Conservation (phyloP, 2,888 invertebrate species). For the Anthoptus insignis region DNA sequence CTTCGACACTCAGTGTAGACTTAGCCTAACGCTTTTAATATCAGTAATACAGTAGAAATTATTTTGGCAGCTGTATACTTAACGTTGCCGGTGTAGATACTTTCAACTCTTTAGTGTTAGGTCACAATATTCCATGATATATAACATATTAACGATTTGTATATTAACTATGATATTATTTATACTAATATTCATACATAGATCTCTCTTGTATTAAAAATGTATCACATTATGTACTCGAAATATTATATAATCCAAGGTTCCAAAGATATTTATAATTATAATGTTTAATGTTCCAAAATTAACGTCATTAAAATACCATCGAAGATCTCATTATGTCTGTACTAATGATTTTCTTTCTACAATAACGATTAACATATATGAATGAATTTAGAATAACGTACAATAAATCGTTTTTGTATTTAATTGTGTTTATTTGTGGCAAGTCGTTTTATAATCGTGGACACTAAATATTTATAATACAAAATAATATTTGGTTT, state of each 20-base stretch:
- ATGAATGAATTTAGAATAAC: too few species aligned
- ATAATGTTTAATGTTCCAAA: conserved; percentile 2
- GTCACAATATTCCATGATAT: conserved; percentile 40
- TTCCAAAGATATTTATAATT: conserved; percentile 34
- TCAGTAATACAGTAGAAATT: conserved; percentile 16
- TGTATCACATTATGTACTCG: conserved; percentile 4
- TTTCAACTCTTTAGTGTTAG: conserved; percentile 39
- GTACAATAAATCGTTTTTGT: too few species aligned
- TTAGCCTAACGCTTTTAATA: conserved; percentile 38
- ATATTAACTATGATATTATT: conserved; percentile 23
- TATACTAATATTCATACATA: conserved; percentile 16
- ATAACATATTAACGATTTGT: conserved; percentile 25
- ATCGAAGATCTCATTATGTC: background rate
- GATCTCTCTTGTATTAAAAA: conserved; percentile 9
- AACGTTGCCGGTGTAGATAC: conserved; percentile 36
- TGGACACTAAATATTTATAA: too few species aligned
- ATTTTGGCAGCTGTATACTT: conserved; percentile 32
- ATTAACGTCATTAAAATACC: background rate
- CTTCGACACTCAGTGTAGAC: background rate
- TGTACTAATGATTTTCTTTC: conserved; percentile 7
- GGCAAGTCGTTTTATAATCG: too few species aligned
- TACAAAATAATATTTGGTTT: too few species aligned
- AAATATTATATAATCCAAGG: conserved; percentile 17
- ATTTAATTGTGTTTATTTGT: too few species aligned
- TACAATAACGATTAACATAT: background rate